phyloP scores from a whole-genome alignment of 2,113 vertebrate genomes.

The Nyctereutes procyonoides region DNA sequence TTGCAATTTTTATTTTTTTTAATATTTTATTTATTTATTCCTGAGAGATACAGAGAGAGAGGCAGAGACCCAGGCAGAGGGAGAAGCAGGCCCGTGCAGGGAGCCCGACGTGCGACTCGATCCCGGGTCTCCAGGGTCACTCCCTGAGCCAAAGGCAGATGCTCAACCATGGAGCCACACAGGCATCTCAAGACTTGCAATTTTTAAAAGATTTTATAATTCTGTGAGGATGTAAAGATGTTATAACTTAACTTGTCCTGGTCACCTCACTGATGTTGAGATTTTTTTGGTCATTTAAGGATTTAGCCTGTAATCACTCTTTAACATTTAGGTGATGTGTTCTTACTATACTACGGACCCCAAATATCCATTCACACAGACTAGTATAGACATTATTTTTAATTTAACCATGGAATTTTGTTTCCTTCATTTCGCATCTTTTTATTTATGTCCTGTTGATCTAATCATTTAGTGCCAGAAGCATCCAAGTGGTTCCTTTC shows the following conservation, averaged over 20 bases:
- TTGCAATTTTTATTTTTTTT: background rate
- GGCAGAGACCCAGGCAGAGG: too few species aligned
- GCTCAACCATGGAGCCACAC: too few species aligned
- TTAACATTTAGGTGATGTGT: background rate
- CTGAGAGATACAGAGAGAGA: too few species aligned
- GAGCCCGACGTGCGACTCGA: too few species aligned
- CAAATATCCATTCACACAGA: background rate
- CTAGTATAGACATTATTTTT: constrained; percentile 15
- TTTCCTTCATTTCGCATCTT: background rate
- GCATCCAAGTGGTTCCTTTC: background rate
- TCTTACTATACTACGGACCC: background rate
- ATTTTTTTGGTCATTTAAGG: background rate
- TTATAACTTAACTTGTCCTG: background rate
- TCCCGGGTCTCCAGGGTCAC: too few species aligned
- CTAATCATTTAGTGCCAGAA: constrained; percentile 23
- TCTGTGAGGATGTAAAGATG: background rate
- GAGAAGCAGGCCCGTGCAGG: too few species aligned
- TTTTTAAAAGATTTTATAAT: constrained; percentile 35
- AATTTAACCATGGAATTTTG: background rate
- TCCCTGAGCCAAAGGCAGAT: too few species aligned
- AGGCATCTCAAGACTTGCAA: background rate
- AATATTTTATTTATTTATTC: background rate
- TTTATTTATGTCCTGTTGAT: background rate
- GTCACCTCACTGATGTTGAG: background rate
- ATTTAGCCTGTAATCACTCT: background rate